These are phyloP conservation scores for Halocaridina rubra DNA, from an alignment of 2,888 invertebrate species.

Conservation along the genomic window DNA sequence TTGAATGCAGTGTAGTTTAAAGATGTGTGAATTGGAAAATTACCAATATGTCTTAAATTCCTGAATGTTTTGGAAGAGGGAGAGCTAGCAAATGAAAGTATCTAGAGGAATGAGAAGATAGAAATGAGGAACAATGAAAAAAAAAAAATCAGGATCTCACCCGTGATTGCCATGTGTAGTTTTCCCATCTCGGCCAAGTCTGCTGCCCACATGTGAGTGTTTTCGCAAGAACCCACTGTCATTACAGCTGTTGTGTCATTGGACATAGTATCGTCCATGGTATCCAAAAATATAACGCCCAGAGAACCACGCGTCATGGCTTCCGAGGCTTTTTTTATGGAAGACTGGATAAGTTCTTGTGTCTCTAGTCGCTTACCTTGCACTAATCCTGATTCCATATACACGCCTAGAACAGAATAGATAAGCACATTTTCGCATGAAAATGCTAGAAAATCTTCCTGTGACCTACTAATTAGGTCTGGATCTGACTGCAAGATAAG, in stretches of 20 bases:
- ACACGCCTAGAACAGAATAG: slow-evolving; percentile 40
- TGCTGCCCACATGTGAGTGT: slow-evolving; percentile 9
- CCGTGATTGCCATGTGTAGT: slow-evolving; percentile 54
- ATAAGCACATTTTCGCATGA: not conserved
- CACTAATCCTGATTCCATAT: slow-evolving; percentile 45
- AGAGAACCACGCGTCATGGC: slow-evolving; percentile 26
- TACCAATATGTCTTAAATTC: too few relatives aligned
- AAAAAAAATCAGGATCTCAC: too few relatives aligned
- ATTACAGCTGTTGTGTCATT: slow-evolving; percentile 45
- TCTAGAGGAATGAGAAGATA: too few relatives aligned
- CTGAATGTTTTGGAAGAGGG: too few relatives aligned
- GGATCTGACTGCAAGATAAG: too few relatives aligned
- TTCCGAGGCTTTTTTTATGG: not conserved
- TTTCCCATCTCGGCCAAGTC: slow-evolving; percentile 17
- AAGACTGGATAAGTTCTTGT: slow-evolving; percentile 4
- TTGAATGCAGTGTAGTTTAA: too few relatives aligned
- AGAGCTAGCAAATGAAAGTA: too few relatives aligned
- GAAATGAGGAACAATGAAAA: too few relatives aligned
- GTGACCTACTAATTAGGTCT: too few relatives aligned
- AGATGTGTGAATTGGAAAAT: too few relatives aligned
- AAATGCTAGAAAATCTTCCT: too few relatives aligned
- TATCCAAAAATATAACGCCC: not conserved
- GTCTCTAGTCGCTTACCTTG: slow-evolving; percentile 18
- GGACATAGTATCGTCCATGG: slow-evolving; percentile 14
- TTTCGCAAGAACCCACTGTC: slow-evolving; percentile 43